These are phyloP conservation scores for Isaurus tuberculatus DNA, from an alignment of 92 coral and sea anemone species.

Conservation along the genomic window DNA sequence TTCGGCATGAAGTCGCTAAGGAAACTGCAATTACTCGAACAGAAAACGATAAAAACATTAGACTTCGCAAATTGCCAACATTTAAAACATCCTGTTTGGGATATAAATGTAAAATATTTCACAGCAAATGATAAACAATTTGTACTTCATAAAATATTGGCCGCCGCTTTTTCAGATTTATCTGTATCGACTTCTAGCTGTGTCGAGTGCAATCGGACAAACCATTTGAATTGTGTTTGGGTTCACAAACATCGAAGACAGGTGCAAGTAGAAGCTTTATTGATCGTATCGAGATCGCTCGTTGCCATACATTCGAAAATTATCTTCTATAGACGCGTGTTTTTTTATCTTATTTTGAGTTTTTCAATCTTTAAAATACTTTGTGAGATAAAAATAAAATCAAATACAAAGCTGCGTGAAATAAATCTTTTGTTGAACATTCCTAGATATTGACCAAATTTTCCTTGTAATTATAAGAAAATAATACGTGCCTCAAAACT, in stretches of 20 bases:
- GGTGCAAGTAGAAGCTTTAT: conserved; percentile 8
- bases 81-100: conserved; percentile 45
- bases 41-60: conserved; percentile 33
- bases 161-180: conserved; percentile 15
- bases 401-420: conserved; percentile 24
- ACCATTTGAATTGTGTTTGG: conserved; percentile 26
- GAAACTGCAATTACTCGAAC: conserved; percentile 3
- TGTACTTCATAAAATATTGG: background rate
- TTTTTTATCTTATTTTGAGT: conserved; percentile 35
- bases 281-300: conserved; percentile 40
- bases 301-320: conserved; percentile 35
- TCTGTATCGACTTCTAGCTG: conserved; percentile 37
- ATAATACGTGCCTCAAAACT: background rate
- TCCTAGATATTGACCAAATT: conserved; percentile 27
- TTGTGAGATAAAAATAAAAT: conserved; percentile 24
- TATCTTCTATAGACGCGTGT: conserved; percentile 28
- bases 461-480: conserved; percentile 36
- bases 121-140: background rate
- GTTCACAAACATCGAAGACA: conserved; percentile 7
- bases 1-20: background rate
- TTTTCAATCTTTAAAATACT: conserved; percentile 26
- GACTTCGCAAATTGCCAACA: conserved; percentile 20
- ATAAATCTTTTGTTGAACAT: conserved; percentile 4
- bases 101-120: conserved; percentile 27
- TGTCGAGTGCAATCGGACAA: conserved; percentile 9